Percentiles rank a stretch among this genome's conserved stretches.
Evolutionary conservation across 2,888 invertebrate species (phyloP).

Genomic region (Philopedon plagiatum): DNA sequence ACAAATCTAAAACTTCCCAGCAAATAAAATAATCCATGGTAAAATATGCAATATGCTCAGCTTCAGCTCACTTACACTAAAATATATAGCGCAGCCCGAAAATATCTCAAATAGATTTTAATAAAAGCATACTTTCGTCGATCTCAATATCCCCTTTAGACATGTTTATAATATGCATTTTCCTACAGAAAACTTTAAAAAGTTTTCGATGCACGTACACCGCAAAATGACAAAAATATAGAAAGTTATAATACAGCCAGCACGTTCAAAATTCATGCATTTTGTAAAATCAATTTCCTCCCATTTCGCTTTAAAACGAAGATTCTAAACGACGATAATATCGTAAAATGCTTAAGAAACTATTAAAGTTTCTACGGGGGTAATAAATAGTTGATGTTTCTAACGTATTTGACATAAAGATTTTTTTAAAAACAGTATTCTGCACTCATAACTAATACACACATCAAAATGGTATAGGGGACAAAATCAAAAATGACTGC

Average conservation of each 20-base stretch:
- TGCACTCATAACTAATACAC: too few species aligned
- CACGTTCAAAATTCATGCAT: slow-evolving; percentile 49
- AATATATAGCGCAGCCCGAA: slow-evolving; percentile 20
- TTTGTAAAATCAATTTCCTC: slow-evolving; percentile 48
- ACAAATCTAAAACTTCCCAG: slow-evolving; percentile 18
- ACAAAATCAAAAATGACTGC: too few species aligned
- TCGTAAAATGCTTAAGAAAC: slow-evolving; percentile 28
- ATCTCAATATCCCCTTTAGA: slow-evolving; percentile 43
- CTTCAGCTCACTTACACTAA: slow-evolving; percentile 19
- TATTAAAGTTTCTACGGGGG: slow-evolving; percentile 21
- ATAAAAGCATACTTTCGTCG: slow-evolving; percentile 48
- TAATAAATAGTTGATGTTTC: background rate
- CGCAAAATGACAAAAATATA: slow-evolving; percentile 49
- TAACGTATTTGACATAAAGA: too few species aligned
- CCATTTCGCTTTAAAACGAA: slow-evolving; percentile 44
- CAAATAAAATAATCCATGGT: slow-evolving; percentile 34
- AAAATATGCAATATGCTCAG: slow-evolving; percentile 19
- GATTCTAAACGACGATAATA: slow-evolving; percentile 38
- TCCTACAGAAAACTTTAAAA: slow-evolving; percentile 34
- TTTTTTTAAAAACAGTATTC: too few species aligned
- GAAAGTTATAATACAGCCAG: slow-evolving; percentile 43
- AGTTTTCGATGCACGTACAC: slow-evolving; percentile 47
- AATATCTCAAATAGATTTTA: slow-evolving; percentile 49
- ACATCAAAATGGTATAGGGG: too few species aligned
- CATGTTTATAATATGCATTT: slow-evolving; percentile 49